These are phyloP conservation scores for Zootermopsis nevadensis DNA, from an alignment of 2,888 invertebrate species.

Conservation along the genomic window DNA sequence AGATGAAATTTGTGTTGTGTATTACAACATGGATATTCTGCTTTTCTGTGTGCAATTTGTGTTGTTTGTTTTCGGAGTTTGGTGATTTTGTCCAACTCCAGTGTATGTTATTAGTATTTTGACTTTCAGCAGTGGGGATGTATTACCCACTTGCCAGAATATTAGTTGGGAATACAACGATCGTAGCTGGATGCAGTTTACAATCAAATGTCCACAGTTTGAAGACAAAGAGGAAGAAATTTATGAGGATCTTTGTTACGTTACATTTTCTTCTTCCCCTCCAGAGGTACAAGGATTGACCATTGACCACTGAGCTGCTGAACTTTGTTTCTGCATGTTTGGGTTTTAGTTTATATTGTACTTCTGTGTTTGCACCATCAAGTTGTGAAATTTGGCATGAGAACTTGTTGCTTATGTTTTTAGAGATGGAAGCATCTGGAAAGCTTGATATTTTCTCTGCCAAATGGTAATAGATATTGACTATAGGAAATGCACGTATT, in stretches of 20 bases:
- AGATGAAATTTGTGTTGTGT: no score
- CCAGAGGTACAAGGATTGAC: conserved; percentile 70
- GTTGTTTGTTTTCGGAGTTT: conserved; percentile 54
- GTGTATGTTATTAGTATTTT: conserved; percentile 17
- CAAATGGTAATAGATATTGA: neutral
- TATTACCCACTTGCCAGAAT: conserved; percentile 47
- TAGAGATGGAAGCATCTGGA: neutral
- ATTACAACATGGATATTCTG: no score
- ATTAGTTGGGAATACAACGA: conserved; percentile 58
- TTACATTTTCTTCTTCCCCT: conserved; percentile 78
- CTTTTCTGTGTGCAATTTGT: no score
- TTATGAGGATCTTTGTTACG: conserved; percentile 90
- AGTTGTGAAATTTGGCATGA: neutral
- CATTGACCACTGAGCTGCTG: neutral
- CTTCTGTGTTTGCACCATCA: neutral
- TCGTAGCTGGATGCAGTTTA: conserved; percentile 75
- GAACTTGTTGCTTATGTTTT: conserved; percentile 11
- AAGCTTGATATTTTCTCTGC: neutral
- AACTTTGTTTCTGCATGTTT: conserved; percentile 41
- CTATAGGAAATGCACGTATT: neutral
- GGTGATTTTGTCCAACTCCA: conserved; percentile 48
- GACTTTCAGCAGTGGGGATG: conserved; percentile 50
- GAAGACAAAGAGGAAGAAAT: conserved; percentile 83
- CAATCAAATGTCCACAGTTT: conserved; percentile 70
- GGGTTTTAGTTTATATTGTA: neutral